phyloP scores from a whole-genome alignment of 2,797 vertebrate genomes.

The Mus spretus region DNA sequence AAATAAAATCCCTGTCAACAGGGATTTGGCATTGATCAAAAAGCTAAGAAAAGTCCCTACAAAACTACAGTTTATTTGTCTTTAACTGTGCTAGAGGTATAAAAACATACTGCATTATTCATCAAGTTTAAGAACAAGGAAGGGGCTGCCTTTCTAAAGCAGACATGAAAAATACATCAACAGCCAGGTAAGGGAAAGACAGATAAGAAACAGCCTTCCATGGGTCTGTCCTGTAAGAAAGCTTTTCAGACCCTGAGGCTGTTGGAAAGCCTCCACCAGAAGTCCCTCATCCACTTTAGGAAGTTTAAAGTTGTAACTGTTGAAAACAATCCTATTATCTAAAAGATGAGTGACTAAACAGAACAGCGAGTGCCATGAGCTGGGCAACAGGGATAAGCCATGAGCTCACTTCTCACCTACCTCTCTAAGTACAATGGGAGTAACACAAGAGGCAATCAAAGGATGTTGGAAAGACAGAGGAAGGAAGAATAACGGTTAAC shows the following conservation, averaged over 20 bases:
- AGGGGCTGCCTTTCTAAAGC: slow-evolving; percentile 72
- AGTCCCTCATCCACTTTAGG: not conserved
- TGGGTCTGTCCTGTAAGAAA: slow-evolving; percentile 47
- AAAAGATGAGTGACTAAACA: slow-evolving; percentile 63
- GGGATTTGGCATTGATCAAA: slow-evolving; percentile 51
- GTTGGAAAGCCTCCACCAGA: slow-evolving; percentile 8
- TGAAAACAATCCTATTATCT: slow-evolving; percentile 61
- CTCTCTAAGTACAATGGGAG: slow-evolving; percentile 49
- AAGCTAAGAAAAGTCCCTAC: slow-evolving; percentile 50
- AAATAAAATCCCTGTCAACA: slow-evolving; percentile 68
- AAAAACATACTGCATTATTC: slow-evolving; percentile 69
- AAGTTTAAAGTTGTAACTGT: slow-evolving; percentile 53
- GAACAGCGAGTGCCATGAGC: not conserved
- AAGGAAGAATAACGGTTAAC: slow-evolving; percentile 50
- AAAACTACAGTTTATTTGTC: slow-evolving; percentile 55
- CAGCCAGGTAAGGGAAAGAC: slow-evolving; percentile 70
- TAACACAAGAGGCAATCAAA: slow-evolving; percentile 26
- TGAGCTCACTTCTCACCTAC: slow-evolving; percentile 25
- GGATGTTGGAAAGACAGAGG: slow-evolving; percentile 45
- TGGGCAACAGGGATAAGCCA: not conserved
- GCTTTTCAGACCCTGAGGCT: slow-evolving; percentile 54
- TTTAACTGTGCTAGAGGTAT: slow-evolving; percentile 65
- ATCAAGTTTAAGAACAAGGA: slow-evolving; percentile 61
- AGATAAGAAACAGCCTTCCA: slow-evolving; percentile 71
- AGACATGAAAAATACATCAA: slow-evolving; percentile 70